A percentile compares a stretch with the other conserved stretches of the same genome.
Evolutionary conservation across 2,797 vertebrate species (phyloP).

Genomic region (Helostoma temminkii): DNA sequence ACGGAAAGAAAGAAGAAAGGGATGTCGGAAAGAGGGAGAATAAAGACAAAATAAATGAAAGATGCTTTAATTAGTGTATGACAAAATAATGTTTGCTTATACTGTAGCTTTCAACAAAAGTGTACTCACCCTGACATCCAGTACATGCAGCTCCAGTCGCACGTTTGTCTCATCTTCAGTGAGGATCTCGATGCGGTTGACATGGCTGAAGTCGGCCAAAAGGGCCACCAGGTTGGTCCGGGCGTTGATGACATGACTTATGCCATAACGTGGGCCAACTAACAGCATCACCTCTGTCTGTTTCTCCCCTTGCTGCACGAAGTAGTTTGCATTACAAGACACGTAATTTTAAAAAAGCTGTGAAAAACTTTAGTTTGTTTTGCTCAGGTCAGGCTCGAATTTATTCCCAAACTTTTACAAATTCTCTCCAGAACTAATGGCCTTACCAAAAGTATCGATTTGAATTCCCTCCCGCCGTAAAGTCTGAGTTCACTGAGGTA

Average conservation of each 20-base stretch:
- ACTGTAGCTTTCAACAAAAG: not conserved
- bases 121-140: constrained; percentile 92
- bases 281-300: constrained; percentile 94
- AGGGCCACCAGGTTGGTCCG: constrained; percentile 97
- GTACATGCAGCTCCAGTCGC: constrained; percentile 95
- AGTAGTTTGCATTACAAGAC: not conserved
- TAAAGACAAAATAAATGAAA: not conserved
- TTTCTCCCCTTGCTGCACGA: constrained; percentile 91
- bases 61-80: not conserved
- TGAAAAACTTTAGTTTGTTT: not conserved
- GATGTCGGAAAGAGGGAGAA: not conserved
- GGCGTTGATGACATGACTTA: constrained; percentile 97
- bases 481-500: constrained; percentile 96
- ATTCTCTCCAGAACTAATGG: not conserved
- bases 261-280: constrained; percentile 95
- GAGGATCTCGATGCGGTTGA: constrained; percentile 98
- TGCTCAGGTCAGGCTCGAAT: not conserved
- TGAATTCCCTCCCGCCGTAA: constrained; percentile 96
- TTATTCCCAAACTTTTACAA: constrained; percentile 2
- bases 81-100: fast-evolving
- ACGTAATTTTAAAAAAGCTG: not conserved
- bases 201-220: constrained; percentile 97
- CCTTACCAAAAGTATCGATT: constrained; percentile 93
- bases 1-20: not conserved
- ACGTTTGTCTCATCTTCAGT: constrained; percentile 93